Percentiles rank a stretch among this genome's conserved stretches.
Conservation (phyloP, 2,113 vertebrate genomes). For the Anarrhichthys ocellatus region DNA sequence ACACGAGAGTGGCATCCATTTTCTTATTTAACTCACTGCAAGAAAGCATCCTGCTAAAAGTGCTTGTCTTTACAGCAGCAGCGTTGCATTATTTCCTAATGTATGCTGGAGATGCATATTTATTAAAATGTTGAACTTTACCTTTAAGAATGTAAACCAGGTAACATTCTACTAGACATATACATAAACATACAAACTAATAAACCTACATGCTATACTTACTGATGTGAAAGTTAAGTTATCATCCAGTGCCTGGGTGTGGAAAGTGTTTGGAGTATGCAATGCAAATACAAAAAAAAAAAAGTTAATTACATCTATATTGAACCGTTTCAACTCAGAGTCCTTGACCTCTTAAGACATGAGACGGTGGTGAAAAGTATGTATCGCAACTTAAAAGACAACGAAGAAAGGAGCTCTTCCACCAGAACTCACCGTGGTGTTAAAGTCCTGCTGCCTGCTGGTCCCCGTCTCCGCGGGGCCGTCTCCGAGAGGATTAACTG, state of each 20-base stretch:
- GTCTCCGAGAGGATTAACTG: conserved; percentile 81
- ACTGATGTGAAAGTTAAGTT: neutral
- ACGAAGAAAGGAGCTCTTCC: neutral
- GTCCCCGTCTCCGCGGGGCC: conserved; percentile 64
- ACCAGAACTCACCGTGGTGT: conserved; percentile 83
- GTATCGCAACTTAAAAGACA: neutral
- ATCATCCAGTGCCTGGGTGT: neutral
- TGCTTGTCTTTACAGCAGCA: neutral
- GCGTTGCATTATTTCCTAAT: neutral
- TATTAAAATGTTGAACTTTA: neutral
- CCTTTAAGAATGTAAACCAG: neutral
- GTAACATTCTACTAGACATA: neutral
- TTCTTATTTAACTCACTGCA: neutral
- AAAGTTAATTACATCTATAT: neutral
- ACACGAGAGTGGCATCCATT: neutral
- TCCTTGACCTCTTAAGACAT: neutral
- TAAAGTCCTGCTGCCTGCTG: conserved; percentile 87
- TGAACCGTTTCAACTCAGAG: neutral
- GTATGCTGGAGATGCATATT: neutral
- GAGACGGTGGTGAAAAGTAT: neutral
- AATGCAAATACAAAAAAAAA: neutral
- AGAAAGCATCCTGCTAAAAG: neutral
- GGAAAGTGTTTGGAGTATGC: neutral
- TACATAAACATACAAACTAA: neutral
- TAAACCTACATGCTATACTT: neutral